Percentiles rank a stretch among this genome's conserved stretches.
phyloP scores from a whole-genome alignment of 1,140 invertebrate genomes.

The Magallana ariakensis region DNA sequence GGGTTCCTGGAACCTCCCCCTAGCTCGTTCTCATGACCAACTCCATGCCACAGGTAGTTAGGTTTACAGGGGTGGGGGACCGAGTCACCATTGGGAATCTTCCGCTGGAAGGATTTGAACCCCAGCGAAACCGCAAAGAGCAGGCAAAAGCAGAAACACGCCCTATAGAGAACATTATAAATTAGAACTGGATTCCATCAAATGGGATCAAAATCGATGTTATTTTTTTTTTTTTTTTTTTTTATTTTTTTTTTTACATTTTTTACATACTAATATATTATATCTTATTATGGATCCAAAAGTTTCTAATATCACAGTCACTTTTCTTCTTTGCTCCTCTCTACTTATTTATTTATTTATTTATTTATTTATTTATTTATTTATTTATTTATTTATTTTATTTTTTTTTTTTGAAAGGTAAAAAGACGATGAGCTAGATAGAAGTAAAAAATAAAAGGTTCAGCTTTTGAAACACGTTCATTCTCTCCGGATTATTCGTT shows the following conservation, averaged over 20 bases:
- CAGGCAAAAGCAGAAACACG: not conserved
- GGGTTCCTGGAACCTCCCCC: constrained; percentile 52
- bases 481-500: too few relatives aligned
- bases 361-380: too few relatives aligned
- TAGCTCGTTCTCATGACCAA: constrained; percentile 55
- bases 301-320: too few relatives aligned
- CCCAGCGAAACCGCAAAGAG: not conserved
- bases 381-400: too few relatives aligned
- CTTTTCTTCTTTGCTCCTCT: too few relatives aligned
- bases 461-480: too few relatives aligned
- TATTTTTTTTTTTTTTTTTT: too few relatives aligned
- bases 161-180: not conserved
- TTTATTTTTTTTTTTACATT: too few relatives aligned
- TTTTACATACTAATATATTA: not conserved
- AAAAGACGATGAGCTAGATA: too few relatives aligned
- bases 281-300: not conserved
- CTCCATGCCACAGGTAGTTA: constrained; percentile 56
- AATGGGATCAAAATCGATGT: not conserved
- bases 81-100: constrained; percentile 62
- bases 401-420: too few relatives aligned
- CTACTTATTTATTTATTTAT: too few relatives aligned
- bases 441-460: too few relatives aligned
- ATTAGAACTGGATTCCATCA: not conserved
- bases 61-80: constrained; percentile 61
- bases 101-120: not conserved